Conservation (phyloP, 2,888 invertebrate genomes). For the Gymnoscelis rufifasciata region DNA sequence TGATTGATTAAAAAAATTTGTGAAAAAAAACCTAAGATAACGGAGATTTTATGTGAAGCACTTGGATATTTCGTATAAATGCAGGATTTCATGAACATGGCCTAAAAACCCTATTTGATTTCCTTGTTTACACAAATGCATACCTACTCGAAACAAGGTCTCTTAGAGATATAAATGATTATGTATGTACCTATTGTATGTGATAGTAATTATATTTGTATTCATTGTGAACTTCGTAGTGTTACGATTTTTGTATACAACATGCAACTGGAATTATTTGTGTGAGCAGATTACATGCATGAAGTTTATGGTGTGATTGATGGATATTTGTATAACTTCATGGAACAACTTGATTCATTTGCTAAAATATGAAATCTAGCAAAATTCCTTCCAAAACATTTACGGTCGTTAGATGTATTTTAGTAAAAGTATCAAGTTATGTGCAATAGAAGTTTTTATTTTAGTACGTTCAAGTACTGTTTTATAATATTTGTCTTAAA, state of each 20-base stretch:
- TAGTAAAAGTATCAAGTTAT: constrained; percentile 25
- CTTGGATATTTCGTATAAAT: too few species aligned
- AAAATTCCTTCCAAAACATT: not conserved
- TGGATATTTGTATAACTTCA: constrained; percentile 8
- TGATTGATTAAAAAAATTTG: too few species aligned
- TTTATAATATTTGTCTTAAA: constrained; percentile 31
- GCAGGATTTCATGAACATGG: not conserved
- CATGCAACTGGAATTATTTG: constrained; percentile 28
- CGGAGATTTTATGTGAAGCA: too few species aligned
- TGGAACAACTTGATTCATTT: constrained; percentile 14
- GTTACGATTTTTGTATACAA: constrained; percentile 39
- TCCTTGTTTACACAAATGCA: constrained; percentile 24
- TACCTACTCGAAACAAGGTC: constrained; percentile 36
- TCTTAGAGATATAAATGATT: constrained; percentile 39
- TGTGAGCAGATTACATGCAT: constrained; percentile 27
- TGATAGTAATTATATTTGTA: constrained; percentile 46
- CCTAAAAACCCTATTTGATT: not conserved
- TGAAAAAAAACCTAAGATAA: too few species aligned
- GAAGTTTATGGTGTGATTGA: constrained; percentile 14
- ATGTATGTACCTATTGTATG: constrained; percentile 34
- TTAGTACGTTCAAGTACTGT: constrained; percentile 43
- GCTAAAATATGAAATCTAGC: constrained; percentile 11
- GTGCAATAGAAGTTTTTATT: constrained; percentile 32
- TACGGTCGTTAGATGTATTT: constrained; percentile 4
- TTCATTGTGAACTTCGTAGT: constrained; percentile 32